Conservation (phyloP, 2,797 vertebrate species). For the Geotrypetes seraphini region DNA sequence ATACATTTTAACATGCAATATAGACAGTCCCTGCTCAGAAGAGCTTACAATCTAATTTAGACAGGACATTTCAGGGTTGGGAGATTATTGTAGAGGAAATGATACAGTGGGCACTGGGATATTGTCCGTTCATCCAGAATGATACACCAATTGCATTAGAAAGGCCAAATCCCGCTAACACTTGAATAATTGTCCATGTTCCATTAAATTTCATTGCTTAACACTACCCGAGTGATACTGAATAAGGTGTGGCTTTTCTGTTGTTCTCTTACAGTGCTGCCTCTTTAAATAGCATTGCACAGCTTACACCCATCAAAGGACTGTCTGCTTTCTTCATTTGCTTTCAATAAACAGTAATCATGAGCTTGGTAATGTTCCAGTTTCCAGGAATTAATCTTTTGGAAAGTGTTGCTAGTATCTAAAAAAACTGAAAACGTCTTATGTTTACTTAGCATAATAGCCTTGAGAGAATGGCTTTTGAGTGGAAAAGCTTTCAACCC, state of each 20-base stretch:
- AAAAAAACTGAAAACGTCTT: constrained; percentile 34
- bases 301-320: constrained; percentile 32
- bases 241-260: constrained; percentile 20
- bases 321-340: constrained; percentile 51
- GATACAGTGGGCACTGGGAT: too few species aligned
- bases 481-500: constrained; percentile 35
- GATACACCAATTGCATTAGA: too few species aligned
- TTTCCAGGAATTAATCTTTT: constrained; percentile 32
- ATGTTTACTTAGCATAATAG: constrained; percentile 27
- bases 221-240: too few species aligned
- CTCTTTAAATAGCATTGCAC: constrained; percentile 49
- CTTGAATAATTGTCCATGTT: too few species aligned
- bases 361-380: constrained; percentile 54
- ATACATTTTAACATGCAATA: too few species aligned
- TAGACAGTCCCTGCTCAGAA: too few species aligned
- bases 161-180: too few species aligned
- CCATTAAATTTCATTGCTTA: too few species aligned
- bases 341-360: constrained; percentile 43
- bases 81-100: too few species aligned
- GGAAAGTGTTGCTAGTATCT: constrained; percentile 31
- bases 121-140: too few species aligned
- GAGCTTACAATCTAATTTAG: too few species aligned
- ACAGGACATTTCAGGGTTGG: too few species aligned
- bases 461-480: constrained; percentile 31
- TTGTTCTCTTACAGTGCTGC: constrained; percentile 32